Conservation (phyloP, 2,797 vertebrate genomes). For the Takifugu ocellatus region DNA sequence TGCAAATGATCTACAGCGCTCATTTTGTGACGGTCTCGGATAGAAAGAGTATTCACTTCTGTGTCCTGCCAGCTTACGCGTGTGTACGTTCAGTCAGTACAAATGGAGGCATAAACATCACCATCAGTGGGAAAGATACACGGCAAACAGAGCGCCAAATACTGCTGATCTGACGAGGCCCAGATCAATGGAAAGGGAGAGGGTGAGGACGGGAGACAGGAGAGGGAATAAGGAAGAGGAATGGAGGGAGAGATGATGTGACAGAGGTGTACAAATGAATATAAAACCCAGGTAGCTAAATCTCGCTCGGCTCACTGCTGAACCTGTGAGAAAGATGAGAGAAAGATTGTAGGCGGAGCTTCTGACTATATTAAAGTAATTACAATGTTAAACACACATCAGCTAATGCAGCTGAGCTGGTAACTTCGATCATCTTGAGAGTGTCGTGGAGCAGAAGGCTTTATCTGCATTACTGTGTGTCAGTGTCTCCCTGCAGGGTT, state of each 20-base stretch:
- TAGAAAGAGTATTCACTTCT: not conserved
- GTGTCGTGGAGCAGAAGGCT: not conserved
- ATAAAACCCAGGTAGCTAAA: not conserved
- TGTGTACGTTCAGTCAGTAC: not conserved
- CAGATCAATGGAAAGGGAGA: slow-evolving; percentile 18
- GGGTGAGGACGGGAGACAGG: slow-evolving; percentile 9
- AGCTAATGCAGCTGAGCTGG: not conserved
- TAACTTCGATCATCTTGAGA: not conserved
- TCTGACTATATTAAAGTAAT: too few relatives aligned
- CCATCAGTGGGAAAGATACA: slow-evolving; percentile 39
- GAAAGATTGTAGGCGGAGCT: too few relatives aligned
- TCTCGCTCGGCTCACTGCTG: too few relatives aligned
- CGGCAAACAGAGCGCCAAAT: slow-evolving; percentile 5
- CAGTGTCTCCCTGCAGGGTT: not conserved
- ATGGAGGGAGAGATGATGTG: not conserved
- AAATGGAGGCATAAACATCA: slow-evolving; percentile 4
- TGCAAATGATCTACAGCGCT: slow-evolving; percentile 33
- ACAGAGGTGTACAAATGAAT: not conserved
- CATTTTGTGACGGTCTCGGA: too few relatives aligned
- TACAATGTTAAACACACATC: not conserved
- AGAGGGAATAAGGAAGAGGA: slow-evolving; percentile 16
- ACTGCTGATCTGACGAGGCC: slow-evolving; percentile 41
- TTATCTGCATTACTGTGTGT: not conserved
- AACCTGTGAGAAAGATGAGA: too few relatives aligned
- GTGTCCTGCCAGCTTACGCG: not conserved